Conservation (phyloP, 1,140 invertebrate genomes). For the Drosophila quadrilineata region DNA sequence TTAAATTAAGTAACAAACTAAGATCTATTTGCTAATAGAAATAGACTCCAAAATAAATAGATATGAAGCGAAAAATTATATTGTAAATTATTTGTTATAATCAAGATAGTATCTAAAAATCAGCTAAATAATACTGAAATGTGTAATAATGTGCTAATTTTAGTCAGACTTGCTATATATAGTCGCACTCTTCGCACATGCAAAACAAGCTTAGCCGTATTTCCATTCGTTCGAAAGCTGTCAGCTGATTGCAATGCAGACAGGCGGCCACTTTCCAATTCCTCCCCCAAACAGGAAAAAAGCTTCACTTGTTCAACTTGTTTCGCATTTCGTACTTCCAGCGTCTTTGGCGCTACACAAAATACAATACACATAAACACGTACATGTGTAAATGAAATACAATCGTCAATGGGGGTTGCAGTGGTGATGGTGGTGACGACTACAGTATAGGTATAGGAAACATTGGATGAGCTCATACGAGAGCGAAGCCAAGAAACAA, state of each 20-base stretch:
- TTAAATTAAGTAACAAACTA: slow-evolving; percentile 22
- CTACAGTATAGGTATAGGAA: slow-evolving; percentile 21
- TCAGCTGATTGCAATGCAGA: slow-evolving; percentile 44
- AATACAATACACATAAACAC: slow-evolving; percentile 21
- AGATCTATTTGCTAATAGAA: slow-evolving; percentile 8
- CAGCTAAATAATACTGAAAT: slow-evolving; percentile 14
- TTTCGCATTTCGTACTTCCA: slow-evolving; percentile 53
- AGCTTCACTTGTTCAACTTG: slow-evolving; percentile 53
- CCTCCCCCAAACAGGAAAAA: slow-evolving; percentile 40
- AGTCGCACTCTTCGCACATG: slow-evolving; percentile 20
- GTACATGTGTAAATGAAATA: background rate
- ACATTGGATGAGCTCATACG: slow-evolving; percentile 68
- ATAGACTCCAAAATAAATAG: no score
- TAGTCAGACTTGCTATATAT: background rate
- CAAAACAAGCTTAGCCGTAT: slow-evolving; percentile 5
- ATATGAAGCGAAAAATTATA: no score
- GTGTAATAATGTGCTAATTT: slow-evolving; percentile 11
- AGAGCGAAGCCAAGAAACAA: slow-evolving; percentile 69
- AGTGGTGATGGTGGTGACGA: slow-evolving; percentile 13
- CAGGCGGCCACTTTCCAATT: slow-evolving; percentile 27
- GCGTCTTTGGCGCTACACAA: slow-evolving; percentile 52
- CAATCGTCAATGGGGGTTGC: slow-evolving; percentile 9
- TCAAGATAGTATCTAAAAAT: background rate
- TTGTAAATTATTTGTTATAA: no score
- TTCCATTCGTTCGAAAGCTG: slow-evolving; percentile 9